phyloP scores from a whole-genome alignment of 2,113 vertebrate species.

The Thalassoma bifasciatum region DNA sequence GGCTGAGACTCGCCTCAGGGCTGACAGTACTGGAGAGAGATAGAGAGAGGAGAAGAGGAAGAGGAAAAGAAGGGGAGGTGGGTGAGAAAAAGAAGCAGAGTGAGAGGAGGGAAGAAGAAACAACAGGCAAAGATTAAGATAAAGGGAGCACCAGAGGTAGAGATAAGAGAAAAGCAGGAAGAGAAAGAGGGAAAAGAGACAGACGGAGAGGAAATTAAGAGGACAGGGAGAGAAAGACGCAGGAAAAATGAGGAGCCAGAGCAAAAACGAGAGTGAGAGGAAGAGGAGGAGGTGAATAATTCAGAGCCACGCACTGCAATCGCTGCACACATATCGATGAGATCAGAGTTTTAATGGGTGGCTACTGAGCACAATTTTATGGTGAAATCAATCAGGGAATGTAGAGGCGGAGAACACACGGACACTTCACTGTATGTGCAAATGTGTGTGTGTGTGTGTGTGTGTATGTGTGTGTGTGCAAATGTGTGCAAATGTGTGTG shows the following conservation, averaged over 20 bases:
- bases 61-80: not conserved
- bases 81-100: slow-evolving; percentile 13
- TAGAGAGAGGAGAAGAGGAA: slow-evolving; percentile 34
- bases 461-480: slow-evolving; percentile 1
- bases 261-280: slow-evolving; percentile 45
- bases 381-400: slow-evolving; percentile 89
- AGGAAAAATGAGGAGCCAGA: slow-evolving; percentile 47
- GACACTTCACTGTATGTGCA: slow-evolving; percentile 37
- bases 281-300: slow-evolving; percentile 86
- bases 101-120: slow-evolving; percentile 8
- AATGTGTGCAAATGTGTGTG: slow-evolving; percentile 14
- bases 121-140: slow-evolving; percentile 44
- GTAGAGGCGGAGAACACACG: slow-evolving; percentile 54
- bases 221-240: slow-evolving; percentile 34
- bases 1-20: slow-evolving; percentile 74
- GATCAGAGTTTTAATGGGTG: slow-evolving; percentile 89
- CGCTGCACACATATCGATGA: slow-evolving; percentile 85
- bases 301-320: slow-evolving; percentile 83
- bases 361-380: slow-evolving; percentile 87
- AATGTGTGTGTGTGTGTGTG: slow-evolving; percentile 20
- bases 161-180: slow-evolving; percentile 36
- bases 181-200: slow-evolving; percentile 21
- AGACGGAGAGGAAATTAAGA: slow-evolving; percentile 16
- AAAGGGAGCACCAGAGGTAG: slow-evolving; percentile 23
- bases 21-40: slow-evolving; percentile 69